Percentiles rank a stretch among this genome's conserved stretches.
phyloP scores from a whole-genome alignment of 2,797 vertebrate species.

The Silurus aristotelis region DNA sequence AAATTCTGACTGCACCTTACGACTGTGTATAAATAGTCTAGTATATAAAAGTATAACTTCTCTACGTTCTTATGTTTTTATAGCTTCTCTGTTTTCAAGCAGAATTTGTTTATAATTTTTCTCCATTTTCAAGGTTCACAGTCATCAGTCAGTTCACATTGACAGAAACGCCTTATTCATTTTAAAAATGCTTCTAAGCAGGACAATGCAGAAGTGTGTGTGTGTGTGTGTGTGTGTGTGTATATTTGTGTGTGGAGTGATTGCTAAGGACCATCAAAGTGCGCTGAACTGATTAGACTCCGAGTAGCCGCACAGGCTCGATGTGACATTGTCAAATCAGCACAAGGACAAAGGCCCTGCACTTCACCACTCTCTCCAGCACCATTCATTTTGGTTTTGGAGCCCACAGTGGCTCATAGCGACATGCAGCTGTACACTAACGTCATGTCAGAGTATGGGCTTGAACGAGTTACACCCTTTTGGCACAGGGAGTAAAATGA shows the following conservation, averaged over 20 bases:
- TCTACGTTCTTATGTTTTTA: background rate
- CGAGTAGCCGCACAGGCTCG: conserved; percentile 5
- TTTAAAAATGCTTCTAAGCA: conserved; percentile 4
- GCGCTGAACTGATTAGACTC: conserved; percentile 41
- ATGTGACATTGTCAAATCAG: conserved; percentile 45
- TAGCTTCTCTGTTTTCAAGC: background rate
- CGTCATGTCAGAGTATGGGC: background rate
- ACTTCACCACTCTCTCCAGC: conserved; percentile 20
- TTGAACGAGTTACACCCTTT: background rate
- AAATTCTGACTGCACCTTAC: no score
- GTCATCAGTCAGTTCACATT: conserved; percentile 3
- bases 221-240: conserved; percentile 26
- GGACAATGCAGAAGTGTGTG: background rate
- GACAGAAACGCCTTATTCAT: conserved; percentile 2
- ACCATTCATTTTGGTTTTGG: background rate
- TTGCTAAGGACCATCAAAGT: conserved; percentile 39
- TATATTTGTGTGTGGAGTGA: conserved; percentile 23
- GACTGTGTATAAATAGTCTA: no score
- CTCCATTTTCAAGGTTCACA: background rate
- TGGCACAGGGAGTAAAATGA: background rate
- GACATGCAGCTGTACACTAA: background rate
- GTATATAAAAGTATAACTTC: no score
- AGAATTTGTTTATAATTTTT: background rate
- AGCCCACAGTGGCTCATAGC: background rate
- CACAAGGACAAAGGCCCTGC: conserved; percentile 29